Percentiles rank a stretch among this genome's conserved stretches.
These are phyloP conservation scores for Euplagia quadripunctaria DNA, from an alignment of 2,888 invertebrate genomes.

Conservation along the genomic window DNA sequence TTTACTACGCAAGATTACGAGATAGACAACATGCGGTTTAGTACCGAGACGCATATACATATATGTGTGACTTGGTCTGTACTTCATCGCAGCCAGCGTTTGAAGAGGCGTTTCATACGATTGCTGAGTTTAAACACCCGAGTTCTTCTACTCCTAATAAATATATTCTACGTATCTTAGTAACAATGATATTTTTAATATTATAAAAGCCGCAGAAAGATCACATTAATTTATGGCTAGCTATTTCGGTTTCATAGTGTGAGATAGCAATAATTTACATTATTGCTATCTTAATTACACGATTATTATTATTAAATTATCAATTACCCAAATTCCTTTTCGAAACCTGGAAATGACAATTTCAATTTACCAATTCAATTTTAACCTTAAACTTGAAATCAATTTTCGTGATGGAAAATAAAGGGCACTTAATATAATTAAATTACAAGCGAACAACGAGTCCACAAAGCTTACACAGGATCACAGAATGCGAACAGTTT, in stretches of 20 bases:
- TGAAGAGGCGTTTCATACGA: not conserved
- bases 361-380: not conserved
- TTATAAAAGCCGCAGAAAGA: too few species aligned
- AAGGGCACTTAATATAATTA: conserved; percentile 20
- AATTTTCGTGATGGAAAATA: conserved; percentile 18
- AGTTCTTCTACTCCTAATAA: too few species aligned
- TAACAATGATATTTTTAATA: too few species aligned
- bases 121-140: not conserved
- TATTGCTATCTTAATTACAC: too few species aligned
- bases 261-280: too few species aligned
- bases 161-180: too few species aligned
- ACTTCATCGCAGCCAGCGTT: too few species aligned
- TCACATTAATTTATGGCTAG: too few species aligned
- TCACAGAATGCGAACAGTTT: not conserved
- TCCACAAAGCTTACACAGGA: not conserved
- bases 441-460: conserved; percentile 9
- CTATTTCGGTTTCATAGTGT: too few species aligned
- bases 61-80: not conserved
- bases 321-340: not conserved
- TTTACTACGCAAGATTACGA: too few species aligned
- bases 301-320: not conserved
- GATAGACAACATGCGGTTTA: too few species aligned
- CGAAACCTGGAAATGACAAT: not conserved
- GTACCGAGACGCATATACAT: not conserved
- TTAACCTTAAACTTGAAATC: conserved; percentile 16